These are phyloP conservation scores for Protonibea diacanthus DNA, from an alignment of 2,797 vertebrate genomes.

Conservation along the genomic window DNA sequence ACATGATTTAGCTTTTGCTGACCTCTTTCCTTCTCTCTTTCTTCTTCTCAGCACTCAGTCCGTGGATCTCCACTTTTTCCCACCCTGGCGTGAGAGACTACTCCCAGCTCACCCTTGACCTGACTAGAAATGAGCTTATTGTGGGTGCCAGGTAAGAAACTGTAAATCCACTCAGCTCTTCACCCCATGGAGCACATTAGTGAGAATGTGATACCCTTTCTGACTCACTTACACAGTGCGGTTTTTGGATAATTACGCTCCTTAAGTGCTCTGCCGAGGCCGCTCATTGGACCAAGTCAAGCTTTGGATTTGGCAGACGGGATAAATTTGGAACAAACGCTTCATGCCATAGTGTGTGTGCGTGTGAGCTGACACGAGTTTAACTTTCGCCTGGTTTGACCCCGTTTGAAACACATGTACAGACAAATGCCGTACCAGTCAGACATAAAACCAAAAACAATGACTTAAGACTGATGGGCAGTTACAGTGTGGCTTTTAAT, in stretches of 20 bases:
- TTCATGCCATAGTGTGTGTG: conserved; percentile 18
- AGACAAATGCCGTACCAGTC: neutral
- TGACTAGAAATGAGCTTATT: conserved; percentile 96
- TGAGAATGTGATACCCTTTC: conserved; percentile 58
- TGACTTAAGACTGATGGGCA: neutral
- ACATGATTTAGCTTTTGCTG: conserved; percentile 14
- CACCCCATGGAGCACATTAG: conserved; percentile 53
- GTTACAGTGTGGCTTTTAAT: conserved; percentile 15
- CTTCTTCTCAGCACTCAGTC: conserved; percentile 88
- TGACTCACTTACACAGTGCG: conserved; percentile 48
- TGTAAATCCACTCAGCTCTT: conserved; percentile 61
- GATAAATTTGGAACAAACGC: conserved; percentile 44
- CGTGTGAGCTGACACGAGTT: conserved; percentile 22
- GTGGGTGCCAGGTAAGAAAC: conserved; percentile 95
- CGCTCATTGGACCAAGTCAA: conserved; percentile 48
- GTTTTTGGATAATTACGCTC: conserved; percentile 63
- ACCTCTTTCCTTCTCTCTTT: conserved; percentile 5
- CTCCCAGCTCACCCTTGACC: conserved; percentile 97
- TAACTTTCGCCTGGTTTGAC: conserved; percentile 24
- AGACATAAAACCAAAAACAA: conserved; percentile 17
- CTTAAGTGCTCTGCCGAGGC: conserved; percentile 63
- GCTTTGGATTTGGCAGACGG: conserved; percentile 53
- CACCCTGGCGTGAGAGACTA: conserved; percentile 92
- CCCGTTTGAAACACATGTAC: conserved; percentile 1
- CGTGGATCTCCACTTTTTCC: conserved; percentile 94